Conservation (phyloP, 2,888 invertebrate genomes). For the Homarus gammarus region DNA sequence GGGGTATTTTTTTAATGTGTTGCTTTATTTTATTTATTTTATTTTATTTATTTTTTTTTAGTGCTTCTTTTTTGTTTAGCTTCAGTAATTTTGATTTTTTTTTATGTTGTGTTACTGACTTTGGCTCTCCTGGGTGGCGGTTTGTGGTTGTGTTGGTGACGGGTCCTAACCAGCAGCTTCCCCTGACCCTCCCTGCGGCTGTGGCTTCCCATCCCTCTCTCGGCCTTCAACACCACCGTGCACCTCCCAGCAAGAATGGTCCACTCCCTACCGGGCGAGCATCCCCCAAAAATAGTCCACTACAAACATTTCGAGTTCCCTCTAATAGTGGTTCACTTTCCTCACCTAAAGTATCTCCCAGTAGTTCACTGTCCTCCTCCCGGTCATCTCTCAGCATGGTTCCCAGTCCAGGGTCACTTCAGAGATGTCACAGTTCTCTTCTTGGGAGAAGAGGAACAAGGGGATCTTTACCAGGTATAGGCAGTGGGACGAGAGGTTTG, state of each 20-base stretch:
- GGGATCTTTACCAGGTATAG: constrained; percentile 61
- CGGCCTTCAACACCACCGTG: constrained; percentile 20
- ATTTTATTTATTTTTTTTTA: background rate
- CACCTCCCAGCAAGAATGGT: constrained; percentile 40
- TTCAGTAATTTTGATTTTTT: constrained; percentile 45
- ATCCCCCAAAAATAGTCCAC: constrained; percentile 42
- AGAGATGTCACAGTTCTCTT: constrained; percentile 59
- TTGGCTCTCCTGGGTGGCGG: constrained; percentile 62
- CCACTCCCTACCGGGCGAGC: constrained; percentile 47
- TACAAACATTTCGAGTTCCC: constrained; percentile 39
- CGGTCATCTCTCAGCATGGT: constrained; percentile 48
- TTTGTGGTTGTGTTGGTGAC: constrained; percentile 56
- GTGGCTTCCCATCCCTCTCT: constrained; percentile 39
- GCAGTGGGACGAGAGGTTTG: constrained; percentile 33
- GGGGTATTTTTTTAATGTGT: background rate
- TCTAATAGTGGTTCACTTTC: constrained; percentile 39
- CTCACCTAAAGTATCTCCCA: constrained; percentile 55
- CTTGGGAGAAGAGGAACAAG: constrained; percentile 53
- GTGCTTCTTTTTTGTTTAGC: constrained; percentile 6
- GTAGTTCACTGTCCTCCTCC: constrained; percentile 60
- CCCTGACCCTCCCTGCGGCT: constrained; percentile 39
- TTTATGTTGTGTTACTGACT: constrained; percentile 62
- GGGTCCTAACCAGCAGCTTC: constrained; percentile 56
- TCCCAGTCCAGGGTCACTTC: constrained; percentile 57
- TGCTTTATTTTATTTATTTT: background rate